phyloP scores from a whole-genome alignment of 2,888 invertebrate species.

The Mythimna albipuncta region DNA sequence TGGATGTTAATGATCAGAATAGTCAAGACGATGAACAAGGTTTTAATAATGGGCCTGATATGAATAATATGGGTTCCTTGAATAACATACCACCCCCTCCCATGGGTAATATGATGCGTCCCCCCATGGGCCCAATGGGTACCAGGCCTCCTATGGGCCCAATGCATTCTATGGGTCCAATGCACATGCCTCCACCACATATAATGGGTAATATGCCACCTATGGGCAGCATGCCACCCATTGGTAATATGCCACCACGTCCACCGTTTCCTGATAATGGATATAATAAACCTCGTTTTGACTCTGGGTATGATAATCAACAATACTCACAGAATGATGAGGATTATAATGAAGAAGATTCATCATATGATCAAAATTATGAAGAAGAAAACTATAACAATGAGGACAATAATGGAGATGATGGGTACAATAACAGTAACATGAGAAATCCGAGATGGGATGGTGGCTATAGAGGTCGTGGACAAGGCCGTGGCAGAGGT shows the following conservation, averaged over 20 bases:
- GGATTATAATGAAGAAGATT: slow-evolving; percentile 74
- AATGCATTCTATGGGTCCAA: slow-evolving; percentile 70
- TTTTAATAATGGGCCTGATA: slow-evolving; percentile 81
- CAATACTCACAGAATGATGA: slow-evolving; percentile 80
- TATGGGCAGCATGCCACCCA: slow-evolving; percentile 73
- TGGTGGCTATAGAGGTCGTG: slow-evolving; percentile 79
- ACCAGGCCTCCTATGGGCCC: slow-evolving; percentile 65
- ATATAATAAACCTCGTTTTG: slow-evolving; percentile 83
- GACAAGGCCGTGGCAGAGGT: slow-evolving; percentile 79
- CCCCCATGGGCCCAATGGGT: slow-evolving; percentile 71
- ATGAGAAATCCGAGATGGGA: slow-evolving; percentile 82
- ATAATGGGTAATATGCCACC: slow-evolving; percentile 71
- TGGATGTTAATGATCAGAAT: slow-evolving; percentile 82
- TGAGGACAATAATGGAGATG: slow-evolving; percentile 79
- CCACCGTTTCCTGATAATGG: slow-evolving; percentile 84
- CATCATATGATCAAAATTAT: slow-evolving; percentile 62
- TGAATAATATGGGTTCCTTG: slow-evolving; percentile 68
- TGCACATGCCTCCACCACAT: slow-evolving; percentile 68
- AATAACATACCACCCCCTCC: slow-evolving; percentile 67
- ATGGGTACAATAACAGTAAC: slow-evolving; percentile 71
- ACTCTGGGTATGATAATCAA: slow-evolving; percentile 79
- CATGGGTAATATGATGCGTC: slow-evolving; percentile 70
- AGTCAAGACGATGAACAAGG: slow-evolving; percentile 82
- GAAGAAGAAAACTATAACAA: slow-evolving; percentile 72
- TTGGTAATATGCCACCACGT: slow-evolving; percentile 74